Evolutionary conservation across 2,797 vertebrate genomes (phyloP), one percentile per base, ranked within the genome.

Genomic region (Cuniculus paca): DNA sequence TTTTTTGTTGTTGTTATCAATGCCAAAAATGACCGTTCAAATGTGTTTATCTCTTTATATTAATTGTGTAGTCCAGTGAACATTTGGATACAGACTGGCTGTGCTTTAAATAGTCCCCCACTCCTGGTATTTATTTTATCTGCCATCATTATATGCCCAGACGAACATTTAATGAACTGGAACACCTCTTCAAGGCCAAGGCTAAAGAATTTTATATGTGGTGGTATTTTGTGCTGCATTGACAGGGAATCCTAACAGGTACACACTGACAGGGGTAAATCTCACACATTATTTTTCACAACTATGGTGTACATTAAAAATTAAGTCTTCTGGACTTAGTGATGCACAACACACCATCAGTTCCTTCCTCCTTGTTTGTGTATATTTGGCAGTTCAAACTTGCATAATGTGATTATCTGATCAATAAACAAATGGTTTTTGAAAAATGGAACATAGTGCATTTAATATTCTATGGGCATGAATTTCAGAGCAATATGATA

Each of bases 361-460:
- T 28, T 85, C 20, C 86, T 94, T 88, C 56, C 60, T 90, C 78
- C 60, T 95, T 82, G 78, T 81, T 88, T 93, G 56, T 88, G 61
- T 60, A 31, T 42, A 74, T 70, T 72, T 95, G 79, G 75, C 50
- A 83, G 34, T 36, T 96, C 52, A 75, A 93, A 91, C 50, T 42
- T 95, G 54, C 9, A 78, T 90, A 85, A 84, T 65, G 60, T 79
- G 77, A 91, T 97, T 90, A 88, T 92, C 68, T 34, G 79, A 94
- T 94, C 89, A 82, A 97, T 94, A 96, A 95, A 85, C 82, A 90
- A 85, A 93, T 94, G 79, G 16, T 88, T 80, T 96, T 88, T 68
- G 82, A 91, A 95, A 94, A 94, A 58, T 83, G 68, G 56, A 88
- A n/a, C 90, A 70, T 86, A 94, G 61, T 91, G 78, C 52, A 52